Conservation (phyloP, 2,797 vertebrate genomes). For the Peromyscus eremicus region DNA sequence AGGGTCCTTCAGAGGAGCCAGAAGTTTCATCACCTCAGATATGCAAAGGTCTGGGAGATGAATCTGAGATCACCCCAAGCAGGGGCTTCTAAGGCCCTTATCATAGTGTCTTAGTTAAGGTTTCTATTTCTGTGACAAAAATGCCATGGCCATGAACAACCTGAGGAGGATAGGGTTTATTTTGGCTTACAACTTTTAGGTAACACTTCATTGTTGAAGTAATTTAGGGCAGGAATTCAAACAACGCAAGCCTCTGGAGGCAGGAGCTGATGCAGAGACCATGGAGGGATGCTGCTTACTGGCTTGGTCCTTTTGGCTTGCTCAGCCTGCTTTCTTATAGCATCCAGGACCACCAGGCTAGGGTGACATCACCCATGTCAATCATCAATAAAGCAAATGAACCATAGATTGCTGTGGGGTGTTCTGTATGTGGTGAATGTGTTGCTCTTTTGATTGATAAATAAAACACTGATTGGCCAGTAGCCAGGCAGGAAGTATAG, state of each 20-base stretch:
- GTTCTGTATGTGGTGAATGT: too few relatives aligned
- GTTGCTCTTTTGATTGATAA: too few relatives aligned
- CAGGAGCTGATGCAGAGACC: neutral
- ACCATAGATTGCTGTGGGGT: neutral
- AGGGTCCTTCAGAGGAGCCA: neutral
- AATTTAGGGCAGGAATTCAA: neutral
- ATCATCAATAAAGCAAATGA: neutral
- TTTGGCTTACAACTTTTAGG: neutral
- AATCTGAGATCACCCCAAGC: neutral
- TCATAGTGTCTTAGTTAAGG: neutral
- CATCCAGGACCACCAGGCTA: neutral
- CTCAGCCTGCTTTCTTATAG: neutral
- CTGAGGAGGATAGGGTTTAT: neutral
- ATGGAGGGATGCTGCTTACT: neutral
- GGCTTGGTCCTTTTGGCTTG: neutral
- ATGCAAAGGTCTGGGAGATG: neutral
- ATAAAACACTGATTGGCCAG: too few relatives aligned
- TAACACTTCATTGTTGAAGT: neutral
- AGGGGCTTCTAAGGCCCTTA: neutral
- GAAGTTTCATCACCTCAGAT: neutral
- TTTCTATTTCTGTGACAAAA: neutral
- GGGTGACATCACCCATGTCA: neutral
- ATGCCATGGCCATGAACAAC: neutral
- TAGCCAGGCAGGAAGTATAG: too few relatives aligned
- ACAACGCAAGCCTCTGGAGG: neutral